A percentile compares a stretch with the other conserved stretches of the same genome.
phyloP scores from a whole-genome alignment of 2,888 invertebrate species.

The Nymphalis urticae region DNA sequence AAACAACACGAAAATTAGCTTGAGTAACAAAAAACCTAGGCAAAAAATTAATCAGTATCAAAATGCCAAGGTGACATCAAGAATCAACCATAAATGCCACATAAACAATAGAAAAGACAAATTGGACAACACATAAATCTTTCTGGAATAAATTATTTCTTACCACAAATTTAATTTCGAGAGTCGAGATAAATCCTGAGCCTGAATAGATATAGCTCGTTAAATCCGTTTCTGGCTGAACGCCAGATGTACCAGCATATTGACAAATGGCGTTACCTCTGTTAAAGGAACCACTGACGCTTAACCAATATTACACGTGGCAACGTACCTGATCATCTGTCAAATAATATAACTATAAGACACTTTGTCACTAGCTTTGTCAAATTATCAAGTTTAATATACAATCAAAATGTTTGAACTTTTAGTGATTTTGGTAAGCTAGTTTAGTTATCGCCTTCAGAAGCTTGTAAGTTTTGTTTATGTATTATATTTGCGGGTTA shows the following conservation, averaged over 20 bases:
- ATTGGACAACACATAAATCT: background rate
- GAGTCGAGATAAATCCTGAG: background rate
- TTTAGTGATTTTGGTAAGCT: too few species aligned
- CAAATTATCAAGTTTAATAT: too few species aligned
- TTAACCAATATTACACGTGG: conserved; percentile 1
- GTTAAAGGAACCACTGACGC: background rate
- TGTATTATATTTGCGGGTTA: too few species aligned
- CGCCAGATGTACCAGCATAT: conserved; percentile 9
- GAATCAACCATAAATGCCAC: background rate
- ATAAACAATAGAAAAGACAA: background rate
- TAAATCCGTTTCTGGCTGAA: conserved; percentile 11
- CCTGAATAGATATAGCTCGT: conserved; percentile 8
- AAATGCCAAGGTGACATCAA: too few species aligned
- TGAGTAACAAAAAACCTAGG: too few species aligned
- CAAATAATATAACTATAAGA: background rate
- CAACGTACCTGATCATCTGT: background rate
- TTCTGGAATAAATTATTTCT: conserved; percentile 6
- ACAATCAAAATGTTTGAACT: too few species aligned
- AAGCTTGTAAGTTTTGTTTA: too few species aligned
- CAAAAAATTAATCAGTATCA: too few species aligned
- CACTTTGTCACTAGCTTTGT: too few species aligned
- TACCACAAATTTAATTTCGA: conserved; percentile 11
- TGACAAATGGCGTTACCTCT: conserved; percentile 9
- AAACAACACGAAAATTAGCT: too few species aligned
- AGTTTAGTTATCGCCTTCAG: too few species aligned